Conservation (phyloP, 2,888 invertebrate species). For the Ptilodon capucinus region DNA sequence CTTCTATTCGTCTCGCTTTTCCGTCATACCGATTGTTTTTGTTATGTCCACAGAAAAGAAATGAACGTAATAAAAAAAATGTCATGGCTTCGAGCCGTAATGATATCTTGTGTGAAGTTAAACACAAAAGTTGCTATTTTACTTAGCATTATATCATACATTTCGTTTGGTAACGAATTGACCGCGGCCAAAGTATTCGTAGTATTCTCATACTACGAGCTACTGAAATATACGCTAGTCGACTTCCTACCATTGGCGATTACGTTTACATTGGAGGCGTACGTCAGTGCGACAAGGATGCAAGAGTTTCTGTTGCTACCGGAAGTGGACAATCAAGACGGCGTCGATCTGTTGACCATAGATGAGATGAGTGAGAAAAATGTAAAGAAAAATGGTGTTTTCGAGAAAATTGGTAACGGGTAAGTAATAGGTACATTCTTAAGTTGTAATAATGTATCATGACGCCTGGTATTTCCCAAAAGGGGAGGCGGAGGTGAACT, state of each 20-base stretch:
- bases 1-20: not conserved
- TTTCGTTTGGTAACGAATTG: conserved; percentile 84
- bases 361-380: conserved; percentile 39
- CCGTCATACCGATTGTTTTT: conserved; percentile 2
- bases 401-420: conserved; percentile 76
- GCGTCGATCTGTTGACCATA: conserved; percentile 59
- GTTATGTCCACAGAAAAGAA: conserved; percentile 80
- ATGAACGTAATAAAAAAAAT: conserved; percentile 86
- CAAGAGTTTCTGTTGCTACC: conserved; percentile 84
- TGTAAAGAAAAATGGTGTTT: conserved; percentile 51
- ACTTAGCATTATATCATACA: conserved; percentile 87
- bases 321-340: conserved; percentile 64
- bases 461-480: too few relatives aligned
- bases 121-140: conserved; percentile 91
- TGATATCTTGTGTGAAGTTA: conserved; percentile 88
- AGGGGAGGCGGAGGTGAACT: too few relatives aligned
- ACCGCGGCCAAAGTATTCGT: conserved; percentile 91
- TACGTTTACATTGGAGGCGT: conserved; percentile 88
- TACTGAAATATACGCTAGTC: conserved; percentile 89
- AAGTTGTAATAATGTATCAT: too few relatives aligned
- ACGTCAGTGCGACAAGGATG: conserved; percentile 88
- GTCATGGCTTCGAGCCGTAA: conserved; percentile 86
- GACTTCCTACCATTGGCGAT: conserved; percentile 92
- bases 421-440: conserved; percentile 35
- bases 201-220: conserved; percentile 91